Evolutionary conservation across 2,113 vertebrate genomes (phyloP).

Genomic region (Chrysemys picta): DNA sequence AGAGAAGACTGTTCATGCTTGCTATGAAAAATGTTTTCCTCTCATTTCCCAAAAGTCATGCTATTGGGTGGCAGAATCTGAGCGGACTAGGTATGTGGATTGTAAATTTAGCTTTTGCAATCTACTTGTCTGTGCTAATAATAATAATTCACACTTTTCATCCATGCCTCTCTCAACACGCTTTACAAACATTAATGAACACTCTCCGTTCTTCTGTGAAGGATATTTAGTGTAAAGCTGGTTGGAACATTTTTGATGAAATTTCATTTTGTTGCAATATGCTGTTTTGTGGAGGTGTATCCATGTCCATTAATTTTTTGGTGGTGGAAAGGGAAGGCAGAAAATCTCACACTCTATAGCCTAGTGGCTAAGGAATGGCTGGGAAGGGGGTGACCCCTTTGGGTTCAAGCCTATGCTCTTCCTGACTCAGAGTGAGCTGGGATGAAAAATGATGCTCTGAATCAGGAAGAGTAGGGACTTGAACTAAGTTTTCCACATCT

Average conservation of each 20-base stretch:
- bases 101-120: conserved; percentile 34
- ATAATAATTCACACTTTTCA: neutral
- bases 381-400: neutral
- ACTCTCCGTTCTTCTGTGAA: conserved; percentile 38
- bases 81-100: conserved; percentile 15
- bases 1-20: neutral
- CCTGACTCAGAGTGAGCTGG: fast-evolving
- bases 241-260: conserved; percentile 46
- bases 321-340: neutral
- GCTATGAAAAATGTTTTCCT: conserved; percentile 24
- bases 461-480: neutral
- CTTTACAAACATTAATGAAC: conserved; percentile 56
- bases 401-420: neutral
- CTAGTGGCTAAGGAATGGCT: neutral
- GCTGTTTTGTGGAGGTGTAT: neutral
- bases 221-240: conserved; percentile 28
- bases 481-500: neutral
- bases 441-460: neutral
- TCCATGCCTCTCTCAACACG: neutral
- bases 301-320: neutral
- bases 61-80: neutral
- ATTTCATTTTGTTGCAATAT: conserved; percentile 13
- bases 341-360: neutral
- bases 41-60: neutral
- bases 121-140: neutral